Conservation (phyloP, 1,140 invertebrate species). For the Drosophila pseudoobscura region DNA sequence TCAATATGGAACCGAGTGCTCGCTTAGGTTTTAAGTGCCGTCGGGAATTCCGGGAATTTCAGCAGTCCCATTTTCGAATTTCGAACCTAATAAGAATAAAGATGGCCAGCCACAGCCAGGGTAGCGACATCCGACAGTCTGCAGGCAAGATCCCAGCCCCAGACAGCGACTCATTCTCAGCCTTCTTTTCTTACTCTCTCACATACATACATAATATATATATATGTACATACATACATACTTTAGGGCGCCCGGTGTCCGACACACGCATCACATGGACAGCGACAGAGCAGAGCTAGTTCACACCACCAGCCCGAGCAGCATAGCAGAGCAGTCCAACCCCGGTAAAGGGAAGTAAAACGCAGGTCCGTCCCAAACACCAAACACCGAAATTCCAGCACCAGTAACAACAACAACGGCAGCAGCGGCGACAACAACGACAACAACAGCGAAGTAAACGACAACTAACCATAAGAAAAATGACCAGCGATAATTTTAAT, state of each 20-base stretch:
- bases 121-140: conserved; percentile 25
- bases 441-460: conserved; percentile 72
- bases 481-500: conserved; percentile 83
- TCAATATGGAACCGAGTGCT: conserved; percentile 7
- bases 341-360: conserved; percentile 55
- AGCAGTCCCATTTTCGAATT: conserved; percentile 38
- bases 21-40: conserved; percentile 25
- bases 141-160: conserved; percentile 6
- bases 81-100: conserved; percentile 41
- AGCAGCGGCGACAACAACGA: conserved; percentile 10
- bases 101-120: conserved; percentile 23
- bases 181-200: neutral
- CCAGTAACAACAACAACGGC: conserved; percentile 22
- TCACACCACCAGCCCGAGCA: conserved; percentile 32
- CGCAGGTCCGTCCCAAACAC: conserved; percentile 60
- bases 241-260: conserved; percentile 20
- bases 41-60: conserved; percentile 31
- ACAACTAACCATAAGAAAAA: conserved; percentile 82
- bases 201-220: neutral
- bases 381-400: conserved; percentile 59
- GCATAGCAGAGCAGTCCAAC: conserved; percentile 9
- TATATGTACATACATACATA: neutral
- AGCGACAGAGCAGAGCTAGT: conserved; percentile 25
- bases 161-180: conserved; percentile 26
- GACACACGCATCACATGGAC: conserved; percentile 41